These are phyloP conservation scores for Acipenser transmontanus DNA, from an alignment of 2,797 vertebrate species.

Conservation along the genomic window DNA sequence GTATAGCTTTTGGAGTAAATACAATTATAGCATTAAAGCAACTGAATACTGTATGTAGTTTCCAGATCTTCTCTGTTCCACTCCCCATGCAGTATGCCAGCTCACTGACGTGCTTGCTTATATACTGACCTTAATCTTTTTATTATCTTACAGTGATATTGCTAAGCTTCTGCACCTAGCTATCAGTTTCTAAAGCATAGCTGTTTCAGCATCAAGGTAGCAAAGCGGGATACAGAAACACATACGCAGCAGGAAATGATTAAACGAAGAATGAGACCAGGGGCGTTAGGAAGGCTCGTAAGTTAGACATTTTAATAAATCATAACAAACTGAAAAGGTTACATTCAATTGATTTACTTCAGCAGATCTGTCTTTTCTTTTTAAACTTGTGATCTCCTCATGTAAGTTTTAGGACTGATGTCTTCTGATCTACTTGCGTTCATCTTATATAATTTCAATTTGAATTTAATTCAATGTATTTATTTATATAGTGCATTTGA, in stretches of 20 bases:
- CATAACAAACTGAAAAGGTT: not conserved
- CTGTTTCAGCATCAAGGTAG: constrained; percentile 9
- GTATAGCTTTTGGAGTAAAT: too few species aligned
- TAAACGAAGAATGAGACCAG: constrained; percentile 41
- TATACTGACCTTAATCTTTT: constrained; percentile 61
- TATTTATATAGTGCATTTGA: too few species aligned
- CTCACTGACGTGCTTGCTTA: constrained; percentile 36
- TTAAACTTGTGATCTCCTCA: too few species aligned
- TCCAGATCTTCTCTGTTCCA: constrained; percentile 5
- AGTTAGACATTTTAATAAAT: constrained; percentile 31
- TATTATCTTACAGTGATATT: constrained; percentile 46
- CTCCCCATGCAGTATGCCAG: constrained; percentile 24
- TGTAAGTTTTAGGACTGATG: too few species aligned
- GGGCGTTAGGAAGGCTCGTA: constrained; percentile 38
- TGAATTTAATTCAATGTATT: too few species aligned
- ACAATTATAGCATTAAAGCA: too few species aligned
- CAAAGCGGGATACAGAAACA: constrained; percentile 6
- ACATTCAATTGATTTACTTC: too few species aligned
- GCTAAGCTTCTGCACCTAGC: constrained; percentile 42
- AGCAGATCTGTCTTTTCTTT: too few species aligned
- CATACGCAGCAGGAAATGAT: constrained; percentile 33
- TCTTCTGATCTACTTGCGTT: too few species aligned
- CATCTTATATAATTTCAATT: too few species aligned
- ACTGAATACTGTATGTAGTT: constrained; percentile 11
- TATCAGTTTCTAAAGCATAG: constrained; percentile 15